These are phyloP conservation scores for Stylophora pistillata DNA, from an alignment of 64 coral and sea anemone genomes.

Conservation along the genomic window DNA sequence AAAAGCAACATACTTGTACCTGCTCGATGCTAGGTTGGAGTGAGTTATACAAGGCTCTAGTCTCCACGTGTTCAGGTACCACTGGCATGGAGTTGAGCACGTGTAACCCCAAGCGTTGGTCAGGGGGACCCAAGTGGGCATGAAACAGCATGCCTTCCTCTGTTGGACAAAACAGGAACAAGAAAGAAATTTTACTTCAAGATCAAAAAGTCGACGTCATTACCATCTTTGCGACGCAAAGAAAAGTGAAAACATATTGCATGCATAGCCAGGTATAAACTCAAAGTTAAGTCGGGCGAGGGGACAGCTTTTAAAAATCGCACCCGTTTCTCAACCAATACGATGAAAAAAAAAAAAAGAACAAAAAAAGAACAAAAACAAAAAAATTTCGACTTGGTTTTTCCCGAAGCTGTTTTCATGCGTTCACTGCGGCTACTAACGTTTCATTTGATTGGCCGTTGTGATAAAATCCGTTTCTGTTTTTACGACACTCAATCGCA, in stretches of 20 bases:
- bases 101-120: constrained; percentile 90
- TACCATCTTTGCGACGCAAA: too few species aligned
- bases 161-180: constrained; percentile 23
- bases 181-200: background rate
- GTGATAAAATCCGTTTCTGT: too few species aligned
- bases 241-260: too few species aligned
- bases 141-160: constrained; percentile 86
- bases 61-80: constrained; percentile 96
- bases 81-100: constrained; percentile 88
- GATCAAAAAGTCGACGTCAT: too few species aligned
- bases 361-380: too few species aligned
- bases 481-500: too few species aligned
- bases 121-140: constrained; percentile 80
- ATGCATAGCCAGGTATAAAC: too few species aligned
- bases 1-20: constrained; percentile 47
- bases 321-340: too few species aligned
- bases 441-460: too few species aligned
- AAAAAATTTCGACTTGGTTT: background rate
- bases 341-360: too few species aligned
- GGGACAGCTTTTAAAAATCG: too few species aligned
- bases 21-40: constrained; percentile 95
- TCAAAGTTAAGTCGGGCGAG: too few species aligned
- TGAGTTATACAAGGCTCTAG: constrained; percentile 85
- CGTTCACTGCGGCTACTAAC: background rate
- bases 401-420: background rate